These are phyloP conservation scores for Gerosis bhagava DNA, from an alignment of 2,888 invertebrate species.

Conservation along the genomic window DNA sequence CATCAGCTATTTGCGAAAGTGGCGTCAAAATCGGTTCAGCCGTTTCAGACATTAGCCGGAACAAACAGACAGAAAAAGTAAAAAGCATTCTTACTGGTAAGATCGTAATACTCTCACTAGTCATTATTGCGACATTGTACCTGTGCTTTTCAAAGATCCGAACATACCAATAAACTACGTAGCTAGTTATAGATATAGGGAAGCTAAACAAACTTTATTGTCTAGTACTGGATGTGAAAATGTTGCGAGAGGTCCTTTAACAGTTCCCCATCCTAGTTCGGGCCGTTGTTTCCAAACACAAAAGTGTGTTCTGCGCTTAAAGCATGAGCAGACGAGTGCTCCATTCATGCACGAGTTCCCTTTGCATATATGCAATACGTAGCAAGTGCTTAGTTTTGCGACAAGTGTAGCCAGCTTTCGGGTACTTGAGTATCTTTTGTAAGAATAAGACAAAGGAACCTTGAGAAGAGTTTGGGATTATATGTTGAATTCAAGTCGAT, in stretches of 20 bases:
- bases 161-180: too few relatives aligned
- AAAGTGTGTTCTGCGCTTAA: conserved; percentile 10
- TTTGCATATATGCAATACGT: conserved; percentile 17
- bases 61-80: too few relatives aligned
- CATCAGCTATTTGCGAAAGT: too few relatives aligned
- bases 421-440: conserved; percentile 14
- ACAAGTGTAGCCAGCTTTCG: conserved; percentile 3
- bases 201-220: too few relatives aligned
- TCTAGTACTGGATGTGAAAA: too few relatives aligned
- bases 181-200: too few relatives aligned
- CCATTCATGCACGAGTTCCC: conserved; percentile 18
- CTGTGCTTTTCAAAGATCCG: conserved; percentile 8
- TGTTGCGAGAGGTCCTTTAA: background rate
- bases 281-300: conserved; percentile 17
- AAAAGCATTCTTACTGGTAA: too few relatives aligned
- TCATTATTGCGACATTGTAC: too few relatives aligned
- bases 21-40: too few relatives aligned
- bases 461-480: background rate
- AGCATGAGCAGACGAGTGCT: conserved; percentile 15
- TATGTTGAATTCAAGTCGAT: background rate
- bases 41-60: too few relatives aligned
- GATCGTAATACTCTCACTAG: too few relatives aligned
- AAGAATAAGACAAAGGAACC: conserved; percentile 2
- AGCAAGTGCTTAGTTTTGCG: conserved; percentile 15
- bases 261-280: conserved; percentile 1